phyloP scores from a whole-genome alignment of 2,888 invertebrate genomes.

The Sarcophaga subvicina region DNA sequence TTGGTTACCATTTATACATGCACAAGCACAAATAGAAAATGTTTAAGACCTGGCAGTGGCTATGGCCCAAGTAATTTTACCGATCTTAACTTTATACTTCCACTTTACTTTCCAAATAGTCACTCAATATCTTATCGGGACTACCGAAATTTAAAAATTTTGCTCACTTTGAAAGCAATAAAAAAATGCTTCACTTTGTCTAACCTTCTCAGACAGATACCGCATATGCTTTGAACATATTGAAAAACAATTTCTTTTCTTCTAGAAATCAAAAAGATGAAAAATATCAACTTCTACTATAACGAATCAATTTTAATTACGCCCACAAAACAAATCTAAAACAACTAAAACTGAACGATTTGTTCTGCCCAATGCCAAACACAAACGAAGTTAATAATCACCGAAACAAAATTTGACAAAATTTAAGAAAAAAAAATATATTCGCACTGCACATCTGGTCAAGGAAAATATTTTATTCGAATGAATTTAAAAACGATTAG shows the following conservation, averaged over 20 bases:
- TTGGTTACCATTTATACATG: no score
- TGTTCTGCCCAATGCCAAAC: conserved; percentile 38
- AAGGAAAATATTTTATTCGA: conserved; percentile 47
- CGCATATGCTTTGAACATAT: no score
- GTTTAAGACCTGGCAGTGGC: no score
- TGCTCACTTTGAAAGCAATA: no score
- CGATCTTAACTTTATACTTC: no score
- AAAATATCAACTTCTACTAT: conserved; percentile 25
- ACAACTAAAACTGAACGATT: conserved; percentile 18
- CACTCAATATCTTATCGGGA: no score
- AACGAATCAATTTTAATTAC: conserved; percentile 66
- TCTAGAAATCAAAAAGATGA: background rate
- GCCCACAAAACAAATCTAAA: conserved; percentile 63
- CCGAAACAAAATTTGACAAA: conserved; percentile 38
- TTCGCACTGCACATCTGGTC: conserved; percentile 66
- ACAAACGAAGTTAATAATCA: conserved; percentile 22
- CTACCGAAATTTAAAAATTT: no score
- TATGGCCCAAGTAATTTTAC: no score
- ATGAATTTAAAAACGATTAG: conserved; percentile 65
- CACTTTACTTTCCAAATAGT: no score
- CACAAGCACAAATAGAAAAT: no score
- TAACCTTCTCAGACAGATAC: no score
- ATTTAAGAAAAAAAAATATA: conserved; percentile 4
- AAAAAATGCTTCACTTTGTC: no score
- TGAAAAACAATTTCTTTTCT: background rate